These are phyloP conservation scores for Torymus aiolomorphi DNA, from an alignment of 2,888 invertebrate genomes.

Conservation along the genomic window DNA sequence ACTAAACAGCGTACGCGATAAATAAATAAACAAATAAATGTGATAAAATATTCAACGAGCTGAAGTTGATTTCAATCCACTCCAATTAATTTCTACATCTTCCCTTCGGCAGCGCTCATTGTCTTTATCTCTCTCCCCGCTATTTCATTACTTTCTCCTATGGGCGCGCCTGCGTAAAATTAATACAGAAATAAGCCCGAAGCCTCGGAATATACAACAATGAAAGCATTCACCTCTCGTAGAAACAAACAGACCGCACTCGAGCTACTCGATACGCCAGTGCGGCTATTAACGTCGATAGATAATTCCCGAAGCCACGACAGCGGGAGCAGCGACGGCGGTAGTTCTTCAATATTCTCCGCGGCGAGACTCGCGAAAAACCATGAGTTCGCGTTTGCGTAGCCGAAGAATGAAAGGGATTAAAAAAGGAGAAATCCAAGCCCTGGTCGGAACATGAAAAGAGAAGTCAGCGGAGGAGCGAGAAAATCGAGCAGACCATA, in stretches of 20 bases:
- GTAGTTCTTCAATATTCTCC: too few species aligned
- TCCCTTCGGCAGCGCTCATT: neutral
- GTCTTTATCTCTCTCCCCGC: neutral
- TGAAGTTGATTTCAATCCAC: neutral
- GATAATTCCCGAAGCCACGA: neutral
- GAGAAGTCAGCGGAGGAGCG: constrained; percentile 7
- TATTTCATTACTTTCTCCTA: constrained; percentile 26
- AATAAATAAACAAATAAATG: neutral
- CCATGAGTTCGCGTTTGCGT: neutral
- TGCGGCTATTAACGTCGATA: constrained; percentile 17
- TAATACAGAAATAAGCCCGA: constrained; percentile 44
- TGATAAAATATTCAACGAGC: neutral
- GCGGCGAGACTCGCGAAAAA: constrained; percentile 12
- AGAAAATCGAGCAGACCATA: constrained; percentile 13
- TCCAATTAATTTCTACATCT: constrained; percentile 34
- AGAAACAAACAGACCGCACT: constrained; percentile 26
- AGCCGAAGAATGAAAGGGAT: constrained; percentile 6
- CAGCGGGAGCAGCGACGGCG: too few species aligned
- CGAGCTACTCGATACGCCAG: constrained; percentile 15
- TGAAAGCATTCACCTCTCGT: constrained; percentile 34
- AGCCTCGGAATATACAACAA: constrained; percentile 25
- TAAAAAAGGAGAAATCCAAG: neutral
- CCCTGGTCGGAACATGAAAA: neutral
- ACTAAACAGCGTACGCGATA: neutral
- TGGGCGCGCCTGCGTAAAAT: constrained; percentile 13